These are phyloP conservation scores for Venustaconcha ellipsiformis DNA, from an alignment of 1,140 invertebrate genomes.

Conservation along the genomic window DNA sequence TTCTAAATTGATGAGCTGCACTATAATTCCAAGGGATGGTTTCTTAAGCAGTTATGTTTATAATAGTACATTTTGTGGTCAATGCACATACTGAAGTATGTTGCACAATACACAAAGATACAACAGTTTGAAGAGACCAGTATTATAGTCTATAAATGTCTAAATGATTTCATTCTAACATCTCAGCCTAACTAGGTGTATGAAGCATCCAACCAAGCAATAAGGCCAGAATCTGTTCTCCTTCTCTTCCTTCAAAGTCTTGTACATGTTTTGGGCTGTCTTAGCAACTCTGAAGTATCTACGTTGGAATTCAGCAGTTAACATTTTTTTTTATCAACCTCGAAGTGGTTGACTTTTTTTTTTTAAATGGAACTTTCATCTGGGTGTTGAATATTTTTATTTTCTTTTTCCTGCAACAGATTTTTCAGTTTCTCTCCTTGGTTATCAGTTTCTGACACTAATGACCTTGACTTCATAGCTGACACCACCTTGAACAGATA, in stretches of 20 bases:
- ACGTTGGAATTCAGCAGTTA: constrained; percentile 21
- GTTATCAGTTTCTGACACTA: constrained; percentile 25
- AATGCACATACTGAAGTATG: too few relatives aligned
- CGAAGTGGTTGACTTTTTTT: constrained; percentile 31
- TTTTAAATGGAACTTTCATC: constrained; percentile 25
- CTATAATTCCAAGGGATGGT: too few relatives aligned
- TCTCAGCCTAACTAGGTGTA: too few relatives aligned
- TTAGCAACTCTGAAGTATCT: constrained; percentile 31
- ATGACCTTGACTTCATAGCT: constrained; percentile 28
- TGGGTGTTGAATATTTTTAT: constrained; percentile 26
- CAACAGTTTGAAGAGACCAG: too few relatives aligned
- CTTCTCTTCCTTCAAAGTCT: constrained; percentile 30
- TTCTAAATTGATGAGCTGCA: too few relatives aligned
- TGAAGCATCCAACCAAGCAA: too few relatives aligned
- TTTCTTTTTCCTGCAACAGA: constrained; percentile 19
- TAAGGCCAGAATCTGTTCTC: not conserved
- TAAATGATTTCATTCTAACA: too few relatives aligned
- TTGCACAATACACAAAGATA: too few relatives aligned
- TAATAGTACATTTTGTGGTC: too few relatives aligned
- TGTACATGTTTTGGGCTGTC: constrained; percentile 24
- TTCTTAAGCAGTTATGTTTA: too few relatives aligned
- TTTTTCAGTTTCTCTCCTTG: constrained; percentile 17
- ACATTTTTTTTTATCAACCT: constrained; percentile 37
- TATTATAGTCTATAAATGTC: too few relatives aligned
- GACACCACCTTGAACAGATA: constrained; percentile 34